Evolutionary conservation across 1,140 invertebrate genomes (phyloP).

Genomic region (Pentalonia nigronervosa): DNA sequence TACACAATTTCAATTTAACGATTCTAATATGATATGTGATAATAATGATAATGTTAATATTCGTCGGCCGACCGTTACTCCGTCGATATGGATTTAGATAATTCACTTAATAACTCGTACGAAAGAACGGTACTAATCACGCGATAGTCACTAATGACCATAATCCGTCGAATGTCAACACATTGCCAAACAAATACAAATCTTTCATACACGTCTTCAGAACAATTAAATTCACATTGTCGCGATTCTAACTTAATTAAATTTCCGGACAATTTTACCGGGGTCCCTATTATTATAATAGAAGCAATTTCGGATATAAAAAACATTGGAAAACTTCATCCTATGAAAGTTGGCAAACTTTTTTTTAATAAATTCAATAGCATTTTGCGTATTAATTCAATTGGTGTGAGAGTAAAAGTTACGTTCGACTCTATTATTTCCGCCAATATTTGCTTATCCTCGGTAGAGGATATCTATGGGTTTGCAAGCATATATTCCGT

Average conservation of each 20-base stretch:
- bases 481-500: not conserved
- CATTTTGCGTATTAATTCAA: not conserved
- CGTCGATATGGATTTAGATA: too few relatives aligned
- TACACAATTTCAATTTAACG: too few relatives aligned
- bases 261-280: not conserved
- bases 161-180: too few relatives aligned
- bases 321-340: not conserved
- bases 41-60: too few relatives aligned
- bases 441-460: not conserved
- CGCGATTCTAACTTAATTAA: not conserved
- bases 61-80: too few relatives aligned
- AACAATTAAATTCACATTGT: not conserved
- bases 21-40: too few relatives aligned
- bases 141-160: too few relatives aligned
- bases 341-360: conserved; percentile 15
- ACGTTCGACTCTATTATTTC: conserved; percentile 20
- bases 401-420: not conserved
- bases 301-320: not conserved
- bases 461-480: not conserved
- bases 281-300: not conserved
- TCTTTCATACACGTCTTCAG: too few relatives aligned
- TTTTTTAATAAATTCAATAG: conserved; percentile 29
- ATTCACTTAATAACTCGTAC: too few relatives aligned
- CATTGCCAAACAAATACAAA: too few relatives aligned
- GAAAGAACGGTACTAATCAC: too few relatives aligned